Evolutionary conservation across 2,888 invertebrate genomes (phyloP).

Genomic region (Exephanes ischioxanthus): DNA sequence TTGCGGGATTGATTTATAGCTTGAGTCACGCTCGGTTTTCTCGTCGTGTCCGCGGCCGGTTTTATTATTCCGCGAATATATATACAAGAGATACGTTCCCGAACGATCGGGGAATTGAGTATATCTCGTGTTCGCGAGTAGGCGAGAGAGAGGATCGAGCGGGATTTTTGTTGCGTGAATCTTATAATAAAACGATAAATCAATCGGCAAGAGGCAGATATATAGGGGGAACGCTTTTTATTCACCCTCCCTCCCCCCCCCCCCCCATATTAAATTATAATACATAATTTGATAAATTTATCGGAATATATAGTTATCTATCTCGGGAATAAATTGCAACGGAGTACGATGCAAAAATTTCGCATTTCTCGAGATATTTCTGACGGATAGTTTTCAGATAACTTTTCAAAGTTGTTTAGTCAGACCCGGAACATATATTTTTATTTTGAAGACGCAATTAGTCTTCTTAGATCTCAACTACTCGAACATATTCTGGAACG

Average conservation of each 20-base stretch:
- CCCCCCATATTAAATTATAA: constrained; percentile 52
- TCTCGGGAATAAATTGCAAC: constrained; percentile 44
- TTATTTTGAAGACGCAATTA: too few relatives aligned
- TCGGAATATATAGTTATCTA: constrained; percentile 23
- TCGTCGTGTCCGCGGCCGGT: constrained; percentile 54
- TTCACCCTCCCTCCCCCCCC: constrained; percentile 19
- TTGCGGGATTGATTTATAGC: constrained; percentile 63
- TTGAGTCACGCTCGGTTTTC: constrained; percentile 61
- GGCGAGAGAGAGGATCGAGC: constrained; percentile 58
- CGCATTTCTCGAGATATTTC: neutral
- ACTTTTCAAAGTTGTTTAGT: too few relatives aligned
- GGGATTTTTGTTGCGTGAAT: constrained; percentile 63
- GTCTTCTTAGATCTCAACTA: too few relatives aligned
- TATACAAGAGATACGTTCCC: constrained; percentile 37
- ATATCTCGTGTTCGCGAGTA: constrained; percentile 49
- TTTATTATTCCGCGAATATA: constrained; percentile 61
- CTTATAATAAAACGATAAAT: constrained; percentile 68
- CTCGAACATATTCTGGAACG: too few relatives aligned
- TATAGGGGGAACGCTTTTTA: constrained; percentile 36
- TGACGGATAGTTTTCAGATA: neutral
- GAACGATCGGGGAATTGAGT: constrained; percentile 44
- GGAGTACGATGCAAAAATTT: neutral
- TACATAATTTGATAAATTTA: constrained; percentile 57
- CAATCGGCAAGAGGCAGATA: constrained; percentile 59
- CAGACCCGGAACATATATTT: too few relatives aligned